Percentiles rank a stretch among this genome's conserved stretches.
phyloP scores from a whole-genome alignment of 1,140 invertebrate species.

The Sesamia nonagrioides region DNA sequence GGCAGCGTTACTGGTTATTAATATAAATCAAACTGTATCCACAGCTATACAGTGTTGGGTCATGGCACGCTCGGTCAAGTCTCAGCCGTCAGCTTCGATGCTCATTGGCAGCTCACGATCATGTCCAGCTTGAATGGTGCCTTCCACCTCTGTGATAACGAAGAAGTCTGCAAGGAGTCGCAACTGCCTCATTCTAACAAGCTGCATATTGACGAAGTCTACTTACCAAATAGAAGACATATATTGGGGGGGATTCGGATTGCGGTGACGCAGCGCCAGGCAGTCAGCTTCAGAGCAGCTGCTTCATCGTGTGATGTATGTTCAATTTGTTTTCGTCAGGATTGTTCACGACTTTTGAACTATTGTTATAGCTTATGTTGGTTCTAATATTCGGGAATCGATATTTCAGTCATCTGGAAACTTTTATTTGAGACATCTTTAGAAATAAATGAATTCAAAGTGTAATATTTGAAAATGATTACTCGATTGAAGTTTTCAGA shows the following conservation, averaged over 20 bases:
- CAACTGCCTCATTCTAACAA: constrained; percentile 62
- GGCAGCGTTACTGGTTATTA: neutral
- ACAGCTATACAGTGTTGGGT: constrained; percentile 76
- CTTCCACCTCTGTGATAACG: constrained; percentile 77
- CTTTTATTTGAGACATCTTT: too few relatives aligned
- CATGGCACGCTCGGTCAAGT: constrained; percentile 64
- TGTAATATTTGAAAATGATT: too few relatives aligned
- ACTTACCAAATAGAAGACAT: constrained; percentile 76
- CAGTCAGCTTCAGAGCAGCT: constrained; percentile 73
- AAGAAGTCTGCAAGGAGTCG: constrained; percentile 66
- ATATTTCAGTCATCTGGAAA: too few relatives aligned
- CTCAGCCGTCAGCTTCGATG: constrained; percentile 54
- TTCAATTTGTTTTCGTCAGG: neutral
- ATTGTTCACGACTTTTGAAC: too few relatives aligned
- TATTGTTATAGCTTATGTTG: too few relatives aligned
- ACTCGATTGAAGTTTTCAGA: too few relatives aligned
- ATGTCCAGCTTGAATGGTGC: constrained; percentile 60
- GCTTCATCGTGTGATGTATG: constrained; percentile 70
- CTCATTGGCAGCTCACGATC: constrained; percentile 76
- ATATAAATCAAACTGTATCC: neutral
- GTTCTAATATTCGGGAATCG: too few relatives aligned
- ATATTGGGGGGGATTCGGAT: constrained; percentile 79
- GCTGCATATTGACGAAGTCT: constrained; percentile 76
- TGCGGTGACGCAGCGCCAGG: constrained; percentile 68
- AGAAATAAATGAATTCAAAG: too few relatives aligned